A percentile compares a stretch with the other conserved stretches of the same genome.
phyloP scores from a whole-genome alignment of 1,140 invertebrate genomes.

The Drosophila persimilis region DNA sequence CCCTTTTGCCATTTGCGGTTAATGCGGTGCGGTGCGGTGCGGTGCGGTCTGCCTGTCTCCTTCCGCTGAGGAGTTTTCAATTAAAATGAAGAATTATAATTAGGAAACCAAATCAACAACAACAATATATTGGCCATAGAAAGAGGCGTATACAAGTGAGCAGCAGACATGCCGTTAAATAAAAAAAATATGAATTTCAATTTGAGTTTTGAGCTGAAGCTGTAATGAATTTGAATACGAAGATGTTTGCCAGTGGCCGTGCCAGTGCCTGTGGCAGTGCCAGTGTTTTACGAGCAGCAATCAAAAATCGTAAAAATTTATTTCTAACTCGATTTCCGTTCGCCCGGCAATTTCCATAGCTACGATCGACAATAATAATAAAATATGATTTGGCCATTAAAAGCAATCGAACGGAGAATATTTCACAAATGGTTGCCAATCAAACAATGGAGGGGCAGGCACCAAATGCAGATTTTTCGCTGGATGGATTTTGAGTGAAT shows the following conservation, averaged over 20 bases:
- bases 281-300: constrained; percentile 27
- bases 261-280: too few species aligned
- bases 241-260: constrained; percentile 21
- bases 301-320: constrained; percentile 39
- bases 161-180: neutral
- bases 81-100: constrained; percentile 42
- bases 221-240: constrained; percentile 33
- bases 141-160: neutral
- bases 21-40: neutral
- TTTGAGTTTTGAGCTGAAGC: neutral
- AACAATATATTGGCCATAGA: neutral
- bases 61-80: constrained; percentile 4
- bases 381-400: constrained; percentile 50
- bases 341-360: neutral
- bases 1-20: constrained; percentile 17
- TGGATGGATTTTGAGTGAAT: neutral
- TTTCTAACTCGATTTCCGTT: neutral
- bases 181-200: neutral
- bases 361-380: constrained; percentile 47
- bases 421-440: constrained; percentile 47
- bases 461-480: constrained; percentile 27
- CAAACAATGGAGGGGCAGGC: constrained; percentile 31
- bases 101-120: constrained; percentile 1
- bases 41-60: too few species aligned
- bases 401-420: constrained; percentile 37